Evolutionary conservation across 2,797 vertebrate species (phyloP), one percentile per base, ranked within the genome.

Genomic region (Poeciliopsis infans): DNA sequence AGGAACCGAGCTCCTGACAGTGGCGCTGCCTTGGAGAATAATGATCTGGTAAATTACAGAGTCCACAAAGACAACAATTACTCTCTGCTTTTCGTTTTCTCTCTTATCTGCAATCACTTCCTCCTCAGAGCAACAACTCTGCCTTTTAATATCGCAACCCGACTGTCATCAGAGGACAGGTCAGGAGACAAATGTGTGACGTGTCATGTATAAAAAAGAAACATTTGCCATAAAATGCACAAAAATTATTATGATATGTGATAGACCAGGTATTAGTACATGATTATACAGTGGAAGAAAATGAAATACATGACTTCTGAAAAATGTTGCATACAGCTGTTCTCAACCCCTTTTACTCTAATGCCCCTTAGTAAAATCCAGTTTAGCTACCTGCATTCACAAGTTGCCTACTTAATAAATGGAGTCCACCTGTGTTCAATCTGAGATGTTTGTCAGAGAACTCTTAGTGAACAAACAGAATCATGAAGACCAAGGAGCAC

Each of bases 1-100:
- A 28, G 25, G 79, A 36, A 2, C 41, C 66, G 25, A n/a, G 0
- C 47, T 66, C 57, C 31, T 5, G 25, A 78, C 11, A 49, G 23
- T 79, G 79, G 55, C 39, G 16, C 49, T 66, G 75, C 43, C 53
- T 79, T 23, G 43, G 57, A 82, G 78, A 46, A 28, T 51, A 0
- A 31, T 72, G 81, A 82, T 79, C 70, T 77, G 77, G 11, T n/a
- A 31, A 85, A 87, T 90, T 78, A 82, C 46, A 73, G 70, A 16
- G 20, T 41, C 59, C 49, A 79, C 64, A 64, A 77, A 86, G 66
- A 82, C 75, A 66, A 53, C 77, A 80, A 80, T 80, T 83, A 79
- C 61, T 69, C 55, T 46, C 41, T 4, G 39, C 57, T 45, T 49
- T 75, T 79, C 69, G 79, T 49, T 61, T 45, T 57, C 28, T 31